These are phyloP conservation scores for Melipona beecheii DNA, from an alignment of 2,888 invertebrate genomes.

Conservation along the genomic window DNA sequence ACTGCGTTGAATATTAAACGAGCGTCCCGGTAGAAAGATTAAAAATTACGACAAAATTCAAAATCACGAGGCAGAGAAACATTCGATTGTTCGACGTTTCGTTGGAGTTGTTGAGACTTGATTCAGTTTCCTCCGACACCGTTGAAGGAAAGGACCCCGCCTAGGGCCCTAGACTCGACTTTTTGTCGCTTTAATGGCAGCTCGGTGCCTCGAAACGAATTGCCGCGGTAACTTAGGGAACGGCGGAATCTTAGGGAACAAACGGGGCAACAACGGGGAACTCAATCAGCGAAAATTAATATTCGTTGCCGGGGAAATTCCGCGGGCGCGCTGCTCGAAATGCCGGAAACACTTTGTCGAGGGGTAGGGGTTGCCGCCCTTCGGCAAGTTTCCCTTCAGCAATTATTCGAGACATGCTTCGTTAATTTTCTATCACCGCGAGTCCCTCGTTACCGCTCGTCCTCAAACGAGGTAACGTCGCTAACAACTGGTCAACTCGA, in stretches of 20 bases:
- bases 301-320: neutral
- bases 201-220: neutral
- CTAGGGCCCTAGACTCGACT: neutral
- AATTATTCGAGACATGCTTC: slow-evolving; percentile 31
- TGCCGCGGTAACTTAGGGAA: neutral
- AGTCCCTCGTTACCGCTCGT: slow-evolving; percentile 14
- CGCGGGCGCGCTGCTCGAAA: neutral
- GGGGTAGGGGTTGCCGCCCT: neutral
- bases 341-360: neutral
- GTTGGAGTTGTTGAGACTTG: no score
- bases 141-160: neutral
- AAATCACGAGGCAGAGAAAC: no score
- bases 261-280: neutral
- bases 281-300: neutral
- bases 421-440: slow-evolving; percentile 38
- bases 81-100: no score
- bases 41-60: no score
- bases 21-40: no score
- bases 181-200: neutral
- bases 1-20: no score
- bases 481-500: slow-evolving; percentile 30
- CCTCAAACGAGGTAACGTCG: slow-evolving; percentile 22
- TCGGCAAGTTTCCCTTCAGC: neutral
- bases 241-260: neutral
- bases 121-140: no score